Percentiles rank a stretch among this genome's conserved stretches.
These are phyloP conservation scores for Lysiphlebus fabarum DNA, from an alignment of 1,140 invertebrate species.

Conservation along the genomic window DNA sequence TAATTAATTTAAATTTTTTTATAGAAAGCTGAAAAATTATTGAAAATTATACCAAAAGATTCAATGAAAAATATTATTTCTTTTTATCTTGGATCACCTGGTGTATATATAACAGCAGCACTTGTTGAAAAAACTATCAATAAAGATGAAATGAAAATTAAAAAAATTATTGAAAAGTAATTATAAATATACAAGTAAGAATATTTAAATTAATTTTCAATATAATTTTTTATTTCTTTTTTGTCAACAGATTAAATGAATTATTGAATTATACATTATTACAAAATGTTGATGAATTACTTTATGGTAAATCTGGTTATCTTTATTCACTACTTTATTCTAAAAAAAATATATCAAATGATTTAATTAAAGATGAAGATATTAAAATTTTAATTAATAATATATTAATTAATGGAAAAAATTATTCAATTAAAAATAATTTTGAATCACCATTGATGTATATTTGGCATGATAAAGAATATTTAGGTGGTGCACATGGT, in stretches of 20 bases:
- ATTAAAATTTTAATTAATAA: conserved; percentile 57
- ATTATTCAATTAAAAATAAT: conserved; percentile 53
- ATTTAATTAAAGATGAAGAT: conserved; percentile 50
- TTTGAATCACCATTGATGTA: conserved; percentile 71
- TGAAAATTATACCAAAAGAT: neutral
- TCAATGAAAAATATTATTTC: conserved; percentile 21
- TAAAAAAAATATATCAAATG: conserved; percentile 60
- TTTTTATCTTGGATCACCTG: conserved; percentile 50
- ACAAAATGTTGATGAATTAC: conserved; percentile 69
- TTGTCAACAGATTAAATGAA: conserved; percentile 56
- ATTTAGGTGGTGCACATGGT: conserved; percentile 87
- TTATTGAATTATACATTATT: conserved; percentile 56
- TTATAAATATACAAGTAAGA: conserved; percentile 25
- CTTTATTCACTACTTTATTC: conserved; percentile 74
- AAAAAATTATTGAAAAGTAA: conserved; percentile 55
- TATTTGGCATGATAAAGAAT: conserved; percentile 83
- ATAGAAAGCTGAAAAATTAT: conserved; percentile 19
- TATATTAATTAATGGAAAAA: conserved; percentile 67
- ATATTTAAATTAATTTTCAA: conserved; percentile 3
- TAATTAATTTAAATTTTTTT: neutral
- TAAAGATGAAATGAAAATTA: conserved; percentile 49
- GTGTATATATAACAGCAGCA: conserved; percentile 51
- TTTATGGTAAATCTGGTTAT: conserved; percentile 83
- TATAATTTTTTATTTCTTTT: conserved; percentile 21
- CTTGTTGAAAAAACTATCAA: conserved; percentile 55